phyloP scores from a whole-genome alignment of 2,797 vertebrate species.

The Syngnathus acus region DNA sequence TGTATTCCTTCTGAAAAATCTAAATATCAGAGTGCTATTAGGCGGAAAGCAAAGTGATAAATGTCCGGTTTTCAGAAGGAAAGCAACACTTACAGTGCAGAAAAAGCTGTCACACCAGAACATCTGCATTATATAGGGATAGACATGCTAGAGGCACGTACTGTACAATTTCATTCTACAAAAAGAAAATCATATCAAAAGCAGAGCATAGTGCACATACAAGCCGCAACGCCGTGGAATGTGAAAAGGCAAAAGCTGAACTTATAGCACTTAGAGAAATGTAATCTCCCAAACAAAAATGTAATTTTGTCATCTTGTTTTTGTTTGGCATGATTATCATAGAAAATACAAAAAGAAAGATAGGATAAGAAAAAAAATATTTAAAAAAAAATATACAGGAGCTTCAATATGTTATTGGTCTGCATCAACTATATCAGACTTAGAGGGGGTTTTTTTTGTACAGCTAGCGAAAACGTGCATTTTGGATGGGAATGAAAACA shows the following conservation, averaged over 20 bases:
- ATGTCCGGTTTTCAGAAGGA: not conserved
- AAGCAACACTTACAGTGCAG: not conserved
- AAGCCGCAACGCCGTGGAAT: conserved; percentile 60
- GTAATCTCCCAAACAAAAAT: conserved; percentile 27
- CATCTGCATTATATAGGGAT: conserved; percentile 54
- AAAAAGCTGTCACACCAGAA: conserved; percentile 41
- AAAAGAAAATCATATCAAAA: conserved; percentile 41
- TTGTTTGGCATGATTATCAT: not conserved
- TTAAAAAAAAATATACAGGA: too few species aligned
- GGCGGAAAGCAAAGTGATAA: conserved; percentile 11
- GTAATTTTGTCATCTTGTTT: not conserved
- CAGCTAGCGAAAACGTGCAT: not conserved
- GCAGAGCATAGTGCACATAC: conserved; percentile 42
- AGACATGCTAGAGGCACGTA: conserved; percentile 61
- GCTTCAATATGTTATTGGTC: too few species aligned
- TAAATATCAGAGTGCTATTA: conserved; percentile 18
- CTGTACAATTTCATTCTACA: conserved; percentile 52
- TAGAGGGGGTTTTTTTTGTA: not conserved
- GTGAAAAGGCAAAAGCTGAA: conserved; percentile 63
- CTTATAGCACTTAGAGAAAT: conserved; percentile 61
- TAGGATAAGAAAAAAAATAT: not conserved
- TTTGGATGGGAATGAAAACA: not conserved
- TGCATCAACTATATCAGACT: not conserved
- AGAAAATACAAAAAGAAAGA: too few species aligned
- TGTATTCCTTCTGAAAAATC: conserved; percentile 6